A percentile compares a stretch with the other conserved stretches of the same genome.
Evolutionary conservation across 2,113 vertebrate species (phyloP).

Genomic region (Leucopsar rothschildi): DNA sequence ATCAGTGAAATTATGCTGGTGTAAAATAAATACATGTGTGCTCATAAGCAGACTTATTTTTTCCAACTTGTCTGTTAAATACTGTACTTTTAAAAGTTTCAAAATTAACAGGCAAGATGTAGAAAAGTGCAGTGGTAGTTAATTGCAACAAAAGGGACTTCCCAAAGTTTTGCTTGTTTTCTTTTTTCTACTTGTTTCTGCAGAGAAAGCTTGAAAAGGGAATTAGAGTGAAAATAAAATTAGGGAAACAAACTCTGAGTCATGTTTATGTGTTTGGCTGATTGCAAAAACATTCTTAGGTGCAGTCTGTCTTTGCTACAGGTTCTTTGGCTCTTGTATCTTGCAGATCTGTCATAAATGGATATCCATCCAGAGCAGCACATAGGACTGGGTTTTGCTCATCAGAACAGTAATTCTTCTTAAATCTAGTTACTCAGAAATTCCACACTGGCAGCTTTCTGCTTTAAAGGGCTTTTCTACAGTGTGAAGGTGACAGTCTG

Average conservation of each 20-base stretch:
- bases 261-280: background rate
- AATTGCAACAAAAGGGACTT: background rate
- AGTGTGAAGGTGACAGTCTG: constrained; percentile 28
- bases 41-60: background rate
- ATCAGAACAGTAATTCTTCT: background rate
- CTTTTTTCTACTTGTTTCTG: background rate
- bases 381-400: background rate
- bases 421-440: background rate
- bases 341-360: background rate
- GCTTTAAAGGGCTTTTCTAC: background rate
- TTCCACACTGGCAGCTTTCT: background rate
- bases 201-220: background rate
- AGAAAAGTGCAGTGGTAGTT: background rate
- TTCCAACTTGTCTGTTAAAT: background rate
- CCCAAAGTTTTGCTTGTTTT: background rate
- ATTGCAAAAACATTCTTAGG: background rate
- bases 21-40: background rate
- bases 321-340: background rate
- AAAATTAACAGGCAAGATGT: background rate
- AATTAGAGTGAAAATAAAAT: background rate
- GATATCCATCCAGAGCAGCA: background rate
- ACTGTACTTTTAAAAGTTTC: background rate
- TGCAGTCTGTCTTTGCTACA: background rate
- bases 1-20: background rate
- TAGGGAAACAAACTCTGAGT: background rate